Conservation (phyloP, 2,797 vertebrate genomes). For the Sebastiscus tertius region DNA sequence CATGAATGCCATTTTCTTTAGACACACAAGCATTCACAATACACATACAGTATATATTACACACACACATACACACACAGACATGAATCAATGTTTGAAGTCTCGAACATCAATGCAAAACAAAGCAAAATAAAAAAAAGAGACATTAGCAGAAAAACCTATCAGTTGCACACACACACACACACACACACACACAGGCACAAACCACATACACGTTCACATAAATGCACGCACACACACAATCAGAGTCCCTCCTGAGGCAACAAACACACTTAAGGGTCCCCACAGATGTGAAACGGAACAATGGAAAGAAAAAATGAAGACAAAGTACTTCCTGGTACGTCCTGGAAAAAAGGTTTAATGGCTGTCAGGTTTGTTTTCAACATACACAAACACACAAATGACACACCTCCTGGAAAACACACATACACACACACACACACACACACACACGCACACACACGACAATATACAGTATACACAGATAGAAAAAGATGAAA, state of each 20-base stretch:
- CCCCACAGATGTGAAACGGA: slow-evolving; percentile 35
- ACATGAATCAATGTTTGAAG: slow-evolving; percentile 33
- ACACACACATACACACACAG: not conserved
- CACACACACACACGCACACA: not conserved
- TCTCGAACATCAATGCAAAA: slow-evolving; percentile 23
- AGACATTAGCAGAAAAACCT: slow-evolving; percentile 17
- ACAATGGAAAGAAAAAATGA: slow-evolving; percentile 32
- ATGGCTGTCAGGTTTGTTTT: slow-evolving; percentile 36
- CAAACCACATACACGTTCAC: not conserved
- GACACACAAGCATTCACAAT: not conserved
- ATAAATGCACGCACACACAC: not conserved
- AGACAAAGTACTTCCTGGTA: slow-evolving; percentile 31
- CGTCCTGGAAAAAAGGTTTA: slow-evolving; percentile 34
- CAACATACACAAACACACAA: slow-evolving; percentile 11
- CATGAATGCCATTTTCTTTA: slow-evolving; percentile 1
- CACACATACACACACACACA: not conserved
- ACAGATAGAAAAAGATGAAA: not conserved
- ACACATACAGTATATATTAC: not conserved
- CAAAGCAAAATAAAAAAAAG: slow-evolving; percentile 16
- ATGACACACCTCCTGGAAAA: slow-evolving; percentile 8
- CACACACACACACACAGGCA: not conserved
- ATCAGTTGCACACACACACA: not conserved
- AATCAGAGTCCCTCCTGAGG: slow-evolving; percentile 20
- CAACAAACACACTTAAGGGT: slow-evolving; percentile 47
- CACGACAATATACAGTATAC: not conserved